Conservation (phyloP, 1,140 invertebrate species). For the Schmidtea mediterranea region DNA sequence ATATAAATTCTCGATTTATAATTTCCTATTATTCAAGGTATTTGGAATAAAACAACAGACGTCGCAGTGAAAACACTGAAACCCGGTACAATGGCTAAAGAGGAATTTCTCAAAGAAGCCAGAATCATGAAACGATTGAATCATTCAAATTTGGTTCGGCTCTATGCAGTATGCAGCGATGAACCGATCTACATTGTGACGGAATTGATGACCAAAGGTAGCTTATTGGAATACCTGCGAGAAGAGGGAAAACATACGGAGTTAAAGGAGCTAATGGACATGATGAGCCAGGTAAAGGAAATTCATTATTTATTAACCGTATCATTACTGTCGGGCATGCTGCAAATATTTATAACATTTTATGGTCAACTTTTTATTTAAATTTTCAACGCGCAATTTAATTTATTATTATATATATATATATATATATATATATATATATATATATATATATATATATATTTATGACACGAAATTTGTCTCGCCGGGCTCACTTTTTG, state of each 20-base stretch:
- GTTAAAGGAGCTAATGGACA: background rate
- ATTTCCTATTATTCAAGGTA: no score
- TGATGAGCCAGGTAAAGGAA: background rate
- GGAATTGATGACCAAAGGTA: constrained; percentile 83
- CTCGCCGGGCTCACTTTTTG: no score
- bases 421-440: no score
- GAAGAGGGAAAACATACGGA: background rate
- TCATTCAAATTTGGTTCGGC: constrained; percentile 68
- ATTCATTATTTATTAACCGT: no score
- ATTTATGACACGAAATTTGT: no score
- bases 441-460: no score
- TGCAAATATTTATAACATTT: no score
- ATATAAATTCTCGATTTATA: no score
- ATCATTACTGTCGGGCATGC: no score
- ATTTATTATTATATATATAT: no score
- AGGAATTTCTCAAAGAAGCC: constrained; percentile 76
- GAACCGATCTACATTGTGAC: constrained; percentile 94
- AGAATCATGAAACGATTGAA: constrained; percentile 83
- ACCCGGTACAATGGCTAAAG: background rate
- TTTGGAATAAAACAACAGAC: constrained; percentile 6
- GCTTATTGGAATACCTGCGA: constrained; percentile 39
- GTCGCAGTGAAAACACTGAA: constrained; percentile 9
- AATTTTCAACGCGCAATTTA: no score
- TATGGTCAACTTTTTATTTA: no score
- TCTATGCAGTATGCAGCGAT: constrained; percentile 85